These are phyloP conservation scores for Epinephelus awoara DNA, from an alignment of 2,797 vertebrate species.

Conservation along the genomic window DNA sequence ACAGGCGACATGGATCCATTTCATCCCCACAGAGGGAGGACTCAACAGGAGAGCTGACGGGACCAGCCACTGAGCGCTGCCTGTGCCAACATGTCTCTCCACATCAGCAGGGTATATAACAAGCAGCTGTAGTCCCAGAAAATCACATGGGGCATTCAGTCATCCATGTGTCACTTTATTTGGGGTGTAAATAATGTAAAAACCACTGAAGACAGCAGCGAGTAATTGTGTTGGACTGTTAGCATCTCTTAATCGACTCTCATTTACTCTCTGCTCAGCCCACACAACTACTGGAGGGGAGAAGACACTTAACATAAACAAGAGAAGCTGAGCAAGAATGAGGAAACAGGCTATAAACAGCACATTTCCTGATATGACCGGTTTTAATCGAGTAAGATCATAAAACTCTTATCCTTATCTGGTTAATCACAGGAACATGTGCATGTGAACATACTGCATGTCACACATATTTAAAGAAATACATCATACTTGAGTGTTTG, in stretches of 20 bases:
- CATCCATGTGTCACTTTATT: slow-evolving; percentile 34
- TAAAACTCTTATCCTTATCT: background rate
- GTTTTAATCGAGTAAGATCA: background rate
- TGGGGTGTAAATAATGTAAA: slow-evolving; percentile 37
- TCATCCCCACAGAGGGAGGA: slow-evolving; percentile 53
- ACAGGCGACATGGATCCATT: slow-evolving; percentile 56
- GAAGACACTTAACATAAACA: slow-evolving; percentile 8
- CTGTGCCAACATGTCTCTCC: slow-evolving; percentile 52
- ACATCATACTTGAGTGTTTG: background rate
- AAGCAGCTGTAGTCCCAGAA: slow-evolving; percentile 32
- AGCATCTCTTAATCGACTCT: slow-evolving; percentile 52
- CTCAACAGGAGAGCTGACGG: slow-evolving; percentile 5
- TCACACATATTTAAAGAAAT: background rate
- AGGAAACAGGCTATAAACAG: slow-evolving; percentile 6
- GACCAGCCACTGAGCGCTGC: background rate
- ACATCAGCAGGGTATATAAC: slow-evolving; percentile 7
- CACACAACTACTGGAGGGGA: background rate
- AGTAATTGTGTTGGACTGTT: slow-evolving; percentile 39
- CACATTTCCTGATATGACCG: background rate
- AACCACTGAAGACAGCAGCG: slow-evolving; percentile 16
- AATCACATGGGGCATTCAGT: slow-evolving; percentile 44
- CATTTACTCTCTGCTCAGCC: slow-evolving; percentile 43
- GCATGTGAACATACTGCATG: background rate
- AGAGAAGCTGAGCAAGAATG: slow-evolving; percentile 18
- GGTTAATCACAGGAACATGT: background rate